phyloP scores from a whole-genome alignment of 2,888 invertebrate genomes.

The Palloptera scutellata region DNA sequence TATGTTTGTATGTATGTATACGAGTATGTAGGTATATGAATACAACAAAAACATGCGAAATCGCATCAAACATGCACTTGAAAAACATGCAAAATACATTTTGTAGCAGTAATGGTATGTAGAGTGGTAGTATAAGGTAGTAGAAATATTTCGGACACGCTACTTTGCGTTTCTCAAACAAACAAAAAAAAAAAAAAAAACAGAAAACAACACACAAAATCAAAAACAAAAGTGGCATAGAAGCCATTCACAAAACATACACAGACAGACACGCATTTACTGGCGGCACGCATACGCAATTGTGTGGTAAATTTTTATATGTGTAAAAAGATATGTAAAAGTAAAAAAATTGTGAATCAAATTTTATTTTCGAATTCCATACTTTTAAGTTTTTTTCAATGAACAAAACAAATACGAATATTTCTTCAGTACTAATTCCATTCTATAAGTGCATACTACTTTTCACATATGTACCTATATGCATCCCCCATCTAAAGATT shows the following conservation, averaged over 20 bases:
- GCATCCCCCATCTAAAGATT: too few relatives aligned
- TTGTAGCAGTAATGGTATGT: background rate
- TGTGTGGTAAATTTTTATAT: too few relatives aligned
- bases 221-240: constrained; percentile 1
- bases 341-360: too few relatives aligned
- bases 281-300: too few relatives aligned
- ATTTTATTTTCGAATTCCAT: too few relatives aligned
- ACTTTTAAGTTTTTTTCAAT: too few relatives aligned
- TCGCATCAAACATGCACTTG: constrained; percentile 35
- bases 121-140: constrained; percentile 8
- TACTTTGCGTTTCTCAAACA: constrained; percentile 25
- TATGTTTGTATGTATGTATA: constrained; percentile 17
- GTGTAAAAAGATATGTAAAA: too few relatives aligned
- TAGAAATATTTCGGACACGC: constrained; percentile 28
- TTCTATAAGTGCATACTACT: too few relatives aligned
- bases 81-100: constrained; percentile 21
- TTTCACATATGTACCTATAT: too few relatives aligned
- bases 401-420: too few relatives aligned
- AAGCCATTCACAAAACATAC: constrained; percentile 9
- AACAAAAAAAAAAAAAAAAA: constrained; percentile 5
- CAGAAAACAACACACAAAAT: background rate
- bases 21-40: constrained; percentile 7
- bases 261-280: background rate
- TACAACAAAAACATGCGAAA: constrained; percentile 29
- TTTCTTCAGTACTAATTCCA: too few relatives aligned